Percentiles rank a stretch among this genome's conserved stretches.
These are phyloP conservation scores for Corythornis madagascariensis DNA, from an alignment of 2,113 vertebrate genomes.

Conservation along the genomic window DNA sequence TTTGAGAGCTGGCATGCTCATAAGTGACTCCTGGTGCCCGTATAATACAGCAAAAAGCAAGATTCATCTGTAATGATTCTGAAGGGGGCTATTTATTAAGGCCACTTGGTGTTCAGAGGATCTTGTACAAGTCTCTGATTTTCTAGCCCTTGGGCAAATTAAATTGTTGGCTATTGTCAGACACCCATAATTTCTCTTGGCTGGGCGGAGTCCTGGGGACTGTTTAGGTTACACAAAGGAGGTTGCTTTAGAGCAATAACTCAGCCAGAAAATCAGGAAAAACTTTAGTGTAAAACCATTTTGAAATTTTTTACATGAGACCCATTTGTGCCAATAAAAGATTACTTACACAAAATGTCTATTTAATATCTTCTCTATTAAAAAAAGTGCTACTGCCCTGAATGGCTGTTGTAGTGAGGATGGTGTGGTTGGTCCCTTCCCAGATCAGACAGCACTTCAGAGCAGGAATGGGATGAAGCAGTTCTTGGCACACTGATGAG, in stretches of 20 bases:
- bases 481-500: accelerated
- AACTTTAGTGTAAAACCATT: not conserved
- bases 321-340: not conserved
- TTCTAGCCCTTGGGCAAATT: constrained; percentile 3
- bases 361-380: not conserved
- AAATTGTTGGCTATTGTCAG: not conserved
- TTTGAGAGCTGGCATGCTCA: constrained; percentile 27
- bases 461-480: accelerated
- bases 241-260: not conserved
- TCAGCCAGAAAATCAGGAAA: not conserved
- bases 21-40: constrained; percentile 13
- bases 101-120: not conserved
- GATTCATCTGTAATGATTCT: not conserved
- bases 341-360: not conserved
- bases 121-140: not conserved
- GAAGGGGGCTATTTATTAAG: constrained; percentile 9
- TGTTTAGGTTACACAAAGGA: not conserved
- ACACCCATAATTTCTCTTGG: not conserved
- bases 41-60: not conserved
- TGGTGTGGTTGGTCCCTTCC: not conserved
- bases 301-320: not conserved
- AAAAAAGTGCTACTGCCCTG: not conserved
- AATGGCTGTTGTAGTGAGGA: not conserved
- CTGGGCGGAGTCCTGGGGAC: not conserved
- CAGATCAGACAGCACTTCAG: not conserved